Evolutionary conservation across 2,113 vertebrate genomes (phyloP), one percentile per base, ranked within the genome.

Genomic region (Serinus canaria): DNA sequence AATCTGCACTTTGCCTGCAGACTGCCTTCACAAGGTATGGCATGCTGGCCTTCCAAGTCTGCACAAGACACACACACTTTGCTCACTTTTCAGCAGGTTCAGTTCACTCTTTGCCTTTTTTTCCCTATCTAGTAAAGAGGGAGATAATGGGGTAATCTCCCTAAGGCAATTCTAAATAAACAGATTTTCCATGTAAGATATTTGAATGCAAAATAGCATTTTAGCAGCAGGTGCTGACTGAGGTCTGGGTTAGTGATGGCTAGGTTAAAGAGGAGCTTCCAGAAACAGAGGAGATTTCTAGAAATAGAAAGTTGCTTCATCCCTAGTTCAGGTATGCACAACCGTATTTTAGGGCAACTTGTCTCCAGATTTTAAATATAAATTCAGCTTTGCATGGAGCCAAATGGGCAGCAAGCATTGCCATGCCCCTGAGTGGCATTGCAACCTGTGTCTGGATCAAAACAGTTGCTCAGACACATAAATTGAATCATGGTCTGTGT

Each of bases 261-360:
- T 53, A n/a, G 4, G 15, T 66, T 74, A 66, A 63, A 82, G 17
- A 14, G 10, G 2, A 75, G 15, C 2, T 17, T 5, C 15, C 68
- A 49, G 23, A 73, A 89, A 28, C 0, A 89, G 4, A 62, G 11
- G 14, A 37, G 1, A 11, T 46, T 37, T 7, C 15, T 77, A 49
- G 22, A 69, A 83, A 44, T 0, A 83, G 1, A n/a, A 52, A 49
- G 16, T 19, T 6, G 5, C 44, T 90, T 79, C 66, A 64, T 64
- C 16, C 3, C 9, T n/a, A 13, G 14, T 70, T 89, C 23, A 50
- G 3, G 10, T 15, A 9, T 20, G 47, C 7, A 9, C 7, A 49
- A 6, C 0, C 3, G 13, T 28, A n/a, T 62, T 78, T 70, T 31
- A 53, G 17, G 15, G 10, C 6, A 53, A 20, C 0, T 0, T 33